Conservation (phyloP, 2,113 vertebrate species). For the Prolemur simus region DNA sequence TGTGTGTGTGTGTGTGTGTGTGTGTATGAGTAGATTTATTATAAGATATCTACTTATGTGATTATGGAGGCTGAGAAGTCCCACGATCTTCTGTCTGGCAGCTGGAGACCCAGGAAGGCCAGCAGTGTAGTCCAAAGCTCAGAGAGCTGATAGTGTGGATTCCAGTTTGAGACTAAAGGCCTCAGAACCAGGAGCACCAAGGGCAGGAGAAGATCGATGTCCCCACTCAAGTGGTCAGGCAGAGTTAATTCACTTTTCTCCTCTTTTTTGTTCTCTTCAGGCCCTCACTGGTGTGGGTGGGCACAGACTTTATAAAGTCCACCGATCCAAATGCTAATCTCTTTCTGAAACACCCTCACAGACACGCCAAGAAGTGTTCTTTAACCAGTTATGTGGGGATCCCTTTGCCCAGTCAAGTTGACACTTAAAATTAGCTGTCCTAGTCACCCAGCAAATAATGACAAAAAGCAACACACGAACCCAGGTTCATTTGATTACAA, state of each 20-base stretch:
- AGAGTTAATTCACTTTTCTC: not conserved
- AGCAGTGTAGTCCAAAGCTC: not conserved
- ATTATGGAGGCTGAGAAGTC: not conserved
- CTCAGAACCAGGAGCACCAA: too few species aligned
- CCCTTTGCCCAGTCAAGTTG: not conserved
- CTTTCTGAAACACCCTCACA: not conserved
- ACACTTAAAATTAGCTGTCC: not conserved
- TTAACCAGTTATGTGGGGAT: not conserved
- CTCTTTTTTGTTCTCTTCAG: too few species aligned
- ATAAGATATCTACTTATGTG: not conserved
- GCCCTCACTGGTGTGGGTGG: not conserved
- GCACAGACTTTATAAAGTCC: not conserved
- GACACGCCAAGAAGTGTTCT: not conserved
- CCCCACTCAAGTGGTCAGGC: not conserved
- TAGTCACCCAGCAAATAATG: not conserved
- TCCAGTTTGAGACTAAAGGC: not conserved
- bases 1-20: too few species aligned
- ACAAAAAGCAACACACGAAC: not conserved
- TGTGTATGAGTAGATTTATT: not conserved
- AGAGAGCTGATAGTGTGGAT: too few species aligned
- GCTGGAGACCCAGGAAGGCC: not conserved
- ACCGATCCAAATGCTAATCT: not conserved
- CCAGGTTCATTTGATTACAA: not conserved
- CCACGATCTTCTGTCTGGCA: accelerated
- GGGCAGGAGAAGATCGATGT: not conserved